Percentiles rank a stretch among this genome's conserved stretches.
phyloP scores from a whole-genome alignment of 2,888 invertebrate genomes.

The Oxystoma pomonae region DNA sequence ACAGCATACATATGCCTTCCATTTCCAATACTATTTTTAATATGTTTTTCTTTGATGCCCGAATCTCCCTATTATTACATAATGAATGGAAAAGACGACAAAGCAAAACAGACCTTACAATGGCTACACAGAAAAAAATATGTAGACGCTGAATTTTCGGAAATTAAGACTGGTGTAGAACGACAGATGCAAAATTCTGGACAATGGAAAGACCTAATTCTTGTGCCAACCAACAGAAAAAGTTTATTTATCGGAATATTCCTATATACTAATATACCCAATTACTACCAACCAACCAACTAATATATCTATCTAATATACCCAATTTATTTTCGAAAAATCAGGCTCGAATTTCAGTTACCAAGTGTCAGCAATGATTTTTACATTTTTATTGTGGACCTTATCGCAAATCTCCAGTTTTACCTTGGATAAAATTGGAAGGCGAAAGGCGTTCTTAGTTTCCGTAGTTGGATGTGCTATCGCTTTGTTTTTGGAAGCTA shows the following conservation, averaged over 20 bases:
- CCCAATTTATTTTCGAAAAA: constrained; percentile 39
- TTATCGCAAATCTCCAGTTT: constrained; percentile 28
- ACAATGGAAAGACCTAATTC: constrained; percentile 37
- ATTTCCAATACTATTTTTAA: constrained; percentile 54
- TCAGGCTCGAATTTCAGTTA: constrained; percentile 37
- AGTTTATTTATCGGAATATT: constrained; percentile 34
- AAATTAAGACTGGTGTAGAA: constrained; percentile 32
- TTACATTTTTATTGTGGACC: constrained; percentile 24
- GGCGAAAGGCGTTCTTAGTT: constrained; percentile 29
- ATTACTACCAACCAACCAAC: too few relatives aligned
- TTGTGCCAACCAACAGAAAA: constrained; percentile 33
- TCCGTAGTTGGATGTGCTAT: constrained; percentile 30
- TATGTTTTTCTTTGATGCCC: constrained; percentile 56
- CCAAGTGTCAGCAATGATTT: constrained; percentile 31
- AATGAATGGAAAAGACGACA: constrained; percentile 30
- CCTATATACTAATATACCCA: constrained; percentile 33
- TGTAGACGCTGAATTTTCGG: constrained; percentile 31
- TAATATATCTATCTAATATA: too few relatives aligned
- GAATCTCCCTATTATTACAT: constrained; percentile 46
- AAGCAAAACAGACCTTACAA: constrained; percentile 31
- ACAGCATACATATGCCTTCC: constrained; percentile 55
- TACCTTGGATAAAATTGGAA: constrained; percentile 31
- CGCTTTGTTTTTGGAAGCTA: constrained; percentile 25
- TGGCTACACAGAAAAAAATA: constrained; percentile 29
- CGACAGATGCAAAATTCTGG: constrained; percentile 39